Conservation (phyloP, 2,797 vertebrate genomes). For the Picus viridis region DNA sequence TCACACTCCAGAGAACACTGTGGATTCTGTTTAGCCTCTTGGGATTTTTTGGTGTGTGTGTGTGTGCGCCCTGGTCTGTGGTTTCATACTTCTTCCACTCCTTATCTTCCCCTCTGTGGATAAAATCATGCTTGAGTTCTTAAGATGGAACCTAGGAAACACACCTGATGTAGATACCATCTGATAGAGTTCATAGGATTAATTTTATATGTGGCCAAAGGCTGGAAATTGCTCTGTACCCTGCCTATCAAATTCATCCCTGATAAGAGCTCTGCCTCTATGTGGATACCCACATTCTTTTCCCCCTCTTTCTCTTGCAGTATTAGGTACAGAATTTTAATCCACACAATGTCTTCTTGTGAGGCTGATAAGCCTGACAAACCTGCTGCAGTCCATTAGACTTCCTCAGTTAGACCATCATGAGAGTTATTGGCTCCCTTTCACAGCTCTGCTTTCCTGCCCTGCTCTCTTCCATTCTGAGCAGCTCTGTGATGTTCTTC, state of each 20-base stretch:
- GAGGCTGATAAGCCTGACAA: background rate
- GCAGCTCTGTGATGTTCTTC: background rate
- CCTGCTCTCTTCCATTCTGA: background rate
- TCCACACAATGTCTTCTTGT: background rate
- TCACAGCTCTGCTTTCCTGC: background rate
- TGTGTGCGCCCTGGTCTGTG: background rate
- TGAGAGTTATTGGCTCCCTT: background rate
- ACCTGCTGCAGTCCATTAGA: background rate
- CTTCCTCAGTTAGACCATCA: background rate
- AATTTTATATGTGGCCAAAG: background rate
- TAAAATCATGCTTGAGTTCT: background rate
- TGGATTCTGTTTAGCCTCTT: constrained; percentile 44
- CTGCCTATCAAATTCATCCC: background rate
- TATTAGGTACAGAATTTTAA: background rate
- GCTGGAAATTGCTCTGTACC: background rate
- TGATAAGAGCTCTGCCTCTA: background rate
- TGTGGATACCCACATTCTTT: background rate
- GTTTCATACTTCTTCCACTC: background rate
- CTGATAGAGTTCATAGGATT: background rate
- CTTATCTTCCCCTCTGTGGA: background rate
- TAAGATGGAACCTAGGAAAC: background rate
- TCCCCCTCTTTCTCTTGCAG: background rate
- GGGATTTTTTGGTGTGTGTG: background rate
- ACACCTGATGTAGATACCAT: background rate
- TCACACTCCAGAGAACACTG: constrained; percentile 40